Percentiles rank a stretch among this genome's conserved stretches.
These are phyloP conservation scores for Gallinago stenura DNA, from an alignment of 2,797 vertebrate genomes.

Conservation along the genomic window DNA sequence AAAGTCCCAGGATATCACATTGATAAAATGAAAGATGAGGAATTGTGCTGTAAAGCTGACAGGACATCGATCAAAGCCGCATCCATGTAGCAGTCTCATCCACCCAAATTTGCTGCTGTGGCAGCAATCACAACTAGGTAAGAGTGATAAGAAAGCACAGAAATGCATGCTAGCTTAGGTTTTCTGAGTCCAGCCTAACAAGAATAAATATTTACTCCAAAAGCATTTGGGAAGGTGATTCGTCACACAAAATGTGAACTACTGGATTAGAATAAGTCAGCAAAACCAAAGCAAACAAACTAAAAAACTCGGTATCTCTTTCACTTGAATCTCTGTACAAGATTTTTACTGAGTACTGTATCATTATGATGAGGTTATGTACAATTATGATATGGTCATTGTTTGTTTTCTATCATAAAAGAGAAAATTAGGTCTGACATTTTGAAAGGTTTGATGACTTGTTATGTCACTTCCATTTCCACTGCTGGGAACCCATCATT, in stretches of 20 bases:
- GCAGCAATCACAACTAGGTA: neutral
- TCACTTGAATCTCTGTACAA: neutral
- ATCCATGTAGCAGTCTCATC: neutral
- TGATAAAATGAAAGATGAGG: neutral
- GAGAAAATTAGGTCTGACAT: neutral
- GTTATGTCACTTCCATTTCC: neutral
- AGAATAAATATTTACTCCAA: neutral
- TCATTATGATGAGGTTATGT: neutral
- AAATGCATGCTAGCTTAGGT: neutral
- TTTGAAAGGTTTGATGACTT: neutral
- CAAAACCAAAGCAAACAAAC: neutral
- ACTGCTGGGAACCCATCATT: neutral
- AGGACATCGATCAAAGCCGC: neutral
- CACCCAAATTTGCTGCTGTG: neutral
- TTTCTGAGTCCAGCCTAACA: neutral
- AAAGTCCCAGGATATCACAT: neutral
- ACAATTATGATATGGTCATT: neutral
- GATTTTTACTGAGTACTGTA: neutral
- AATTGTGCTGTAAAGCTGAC: neutral
- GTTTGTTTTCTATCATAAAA: neutral
- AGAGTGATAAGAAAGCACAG: neutral
- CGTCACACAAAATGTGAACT: neutral
- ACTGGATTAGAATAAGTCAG: neutral
- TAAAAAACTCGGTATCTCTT: neutral
- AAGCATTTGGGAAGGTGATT: neutral